Percentiles rank a stretch among this genome's conserved stretches.
These are phyloP conservation scores for Schizothorax lantsangensis DNA, from an alignment of 2,797 vertebrate genomes.

Conservation along the genomic window DNA sequence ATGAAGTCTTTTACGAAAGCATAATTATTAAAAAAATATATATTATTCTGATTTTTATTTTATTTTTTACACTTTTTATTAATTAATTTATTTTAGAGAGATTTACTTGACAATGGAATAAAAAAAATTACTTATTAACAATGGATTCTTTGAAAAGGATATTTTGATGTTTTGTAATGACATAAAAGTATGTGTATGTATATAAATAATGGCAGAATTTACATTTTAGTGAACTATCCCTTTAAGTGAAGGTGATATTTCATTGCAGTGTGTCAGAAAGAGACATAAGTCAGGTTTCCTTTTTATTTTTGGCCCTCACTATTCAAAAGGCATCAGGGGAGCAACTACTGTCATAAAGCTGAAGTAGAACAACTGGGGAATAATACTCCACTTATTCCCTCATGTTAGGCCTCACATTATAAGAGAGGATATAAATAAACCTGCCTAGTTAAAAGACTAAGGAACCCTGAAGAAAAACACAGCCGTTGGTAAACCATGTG, in stretches of 20 bases:
- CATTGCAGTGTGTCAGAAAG: slow-evolving; percentile 47
- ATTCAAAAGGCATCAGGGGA: slow-evolving; percentile 46
- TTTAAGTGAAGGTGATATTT: slow-evolving; percentile 49
- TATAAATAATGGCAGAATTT: neutral
- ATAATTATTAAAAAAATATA: neutral
- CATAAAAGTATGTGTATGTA: neutral
- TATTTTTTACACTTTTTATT: neutral
- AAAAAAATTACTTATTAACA: neutral
- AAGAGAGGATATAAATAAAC: slow-evolving; percentile 52
- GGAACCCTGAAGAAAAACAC: slow-evolving; percentile 15
- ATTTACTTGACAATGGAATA: neutral
- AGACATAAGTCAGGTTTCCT: neutral
- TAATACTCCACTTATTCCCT: slow-evolving; percentile 31
- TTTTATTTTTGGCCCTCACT: slow-evolving; percentile 29
- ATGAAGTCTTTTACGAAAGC: neutral
- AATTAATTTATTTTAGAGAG: neutral
- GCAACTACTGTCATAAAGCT: slow-evolving; percentile 29
- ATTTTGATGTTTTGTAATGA: neutral
- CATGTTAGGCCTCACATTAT: slow-evolving; percentile 46
- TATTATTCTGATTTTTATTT: neutral
- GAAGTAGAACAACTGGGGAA: slow-evolving; percentile 27
- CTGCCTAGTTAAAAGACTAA: slow-evolving; percentile 38
- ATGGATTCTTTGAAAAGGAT: neutral
- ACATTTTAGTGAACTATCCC: slow-evolving; percentile 18
- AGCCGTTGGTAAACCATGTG: slow-evolving; percentile 9